Conservation (phyloP, 2,888 invertebrate genomes). For the Ophion ventricosus region DNA sequence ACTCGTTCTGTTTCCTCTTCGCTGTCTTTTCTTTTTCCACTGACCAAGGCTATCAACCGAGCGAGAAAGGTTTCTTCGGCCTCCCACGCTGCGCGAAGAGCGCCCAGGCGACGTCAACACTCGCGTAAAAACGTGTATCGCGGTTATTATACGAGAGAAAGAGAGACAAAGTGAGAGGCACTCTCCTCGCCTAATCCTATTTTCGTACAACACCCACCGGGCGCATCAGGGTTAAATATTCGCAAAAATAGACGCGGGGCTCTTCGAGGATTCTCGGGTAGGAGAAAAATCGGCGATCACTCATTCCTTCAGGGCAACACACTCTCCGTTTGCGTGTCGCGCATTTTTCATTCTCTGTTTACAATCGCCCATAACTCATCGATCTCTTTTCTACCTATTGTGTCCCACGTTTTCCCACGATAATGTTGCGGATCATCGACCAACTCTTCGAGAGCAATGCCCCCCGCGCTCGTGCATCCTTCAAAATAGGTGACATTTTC, state of each 20-base stretch:
- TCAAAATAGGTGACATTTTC: not conserved
- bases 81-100: conserved; percentile 49
- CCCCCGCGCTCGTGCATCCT: conserved; percentile 17
- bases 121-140: conserved; percentile 39
- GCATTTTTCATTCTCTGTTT: conserved; percentile 48
- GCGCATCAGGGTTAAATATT: conserved; percentile 67
- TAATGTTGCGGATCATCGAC: conserved; percentile 52
- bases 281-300: conserved; percentile 47
- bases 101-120: conserved; percentile 40
- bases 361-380: conserved; percentile 41
- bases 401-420: conserved; percentile 4
- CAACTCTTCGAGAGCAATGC: conserved; percentile 49
- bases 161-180: not conserved
- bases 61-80: conserved; percentile 42
- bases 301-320: conserved; percentile 63
- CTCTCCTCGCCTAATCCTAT: conserved; percentile 54
- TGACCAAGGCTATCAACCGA: conserved; percentile 20
- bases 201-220: conserved; percentile 66
- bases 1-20: too few species aligned
- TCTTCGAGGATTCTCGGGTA: conserved; percentile 27
- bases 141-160: conserved; percentile 8
- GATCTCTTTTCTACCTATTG: conserved; percentile 52
- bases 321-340: conserved; percentile 52
- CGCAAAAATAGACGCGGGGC: conserved; percentile 67
- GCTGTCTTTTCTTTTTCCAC: not conserved